Conservation (phyloP, 2,797 vertebrate species). For the Chanos chanos region DNA sequence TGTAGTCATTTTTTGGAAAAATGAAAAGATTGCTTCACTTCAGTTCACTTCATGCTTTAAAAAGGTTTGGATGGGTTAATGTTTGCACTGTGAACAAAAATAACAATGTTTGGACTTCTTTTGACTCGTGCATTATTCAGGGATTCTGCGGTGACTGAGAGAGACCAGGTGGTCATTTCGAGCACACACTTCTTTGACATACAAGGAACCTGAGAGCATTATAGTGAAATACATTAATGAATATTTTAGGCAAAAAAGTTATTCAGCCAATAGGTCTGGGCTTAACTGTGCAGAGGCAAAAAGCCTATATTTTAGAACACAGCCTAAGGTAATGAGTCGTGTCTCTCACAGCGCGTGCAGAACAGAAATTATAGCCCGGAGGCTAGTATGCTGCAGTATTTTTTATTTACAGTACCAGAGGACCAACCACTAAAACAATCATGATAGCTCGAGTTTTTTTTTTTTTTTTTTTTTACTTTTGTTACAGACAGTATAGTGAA, state of each 20-base stretch:
- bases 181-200: neutral
- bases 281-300: too few species aligned
- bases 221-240: neutral
- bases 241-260: neutral
- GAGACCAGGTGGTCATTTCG: neutral
- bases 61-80: constrained; percentile 6
- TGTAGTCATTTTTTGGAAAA: too few species aligned
- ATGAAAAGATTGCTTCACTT: too few species aligned
- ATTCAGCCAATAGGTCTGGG: neutral
- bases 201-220: neutral
- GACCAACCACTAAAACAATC: too few species aligned
- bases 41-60: constrained; percentile 13
- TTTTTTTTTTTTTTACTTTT: too few species aligned
- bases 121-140: neutral
- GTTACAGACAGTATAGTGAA: too few species aligned
- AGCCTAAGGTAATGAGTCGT: too few species aligned
- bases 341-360: too few species aligned
- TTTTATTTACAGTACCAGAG: too few species aligned
- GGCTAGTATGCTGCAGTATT: too few species aligned
- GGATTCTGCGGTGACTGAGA: neutral
- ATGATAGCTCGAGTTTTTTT: too few species aligned
- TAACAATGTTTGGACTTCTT: constrained; percentile 2
- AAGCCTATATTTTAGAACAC: neutral
- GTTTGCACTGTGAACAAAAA: constrained; percentile 16
- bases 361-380: too few species aligned